A percentile compares a stretch with the other conserved stretches of the same genome.
Conservation (phyloP, 1,140 invertebrate species). For the Octopus bimaculoides region DNA sequence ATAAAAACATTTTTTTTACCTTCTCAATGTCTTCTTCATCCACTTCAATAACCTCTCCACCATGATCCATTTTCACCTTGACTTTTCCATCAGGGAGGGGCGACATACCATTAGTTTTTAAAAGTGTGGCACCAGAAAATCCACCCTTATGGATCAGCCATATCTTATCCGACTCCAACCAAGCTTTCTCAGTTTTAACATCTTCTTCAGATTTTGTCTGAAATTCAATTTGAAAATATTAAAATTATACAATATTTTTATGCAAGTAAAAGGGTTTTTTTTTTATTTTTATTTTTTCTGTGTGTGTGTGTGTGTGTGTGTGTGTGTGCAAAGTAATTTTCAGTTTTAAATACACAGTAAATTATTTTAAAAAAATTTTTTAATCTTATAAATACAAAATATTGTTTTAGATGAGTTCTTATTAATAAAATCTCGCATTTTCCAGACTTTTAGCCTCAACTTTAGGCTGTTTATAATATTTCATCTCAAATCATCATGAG, state of each 20-base stretch:
- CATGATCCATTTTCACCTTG: slow-evolving; percentile 73
- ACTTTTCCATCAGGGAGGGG: slow-evolving; percentile 65
- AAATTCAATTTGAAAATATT: slow-evolving; percentile 26
- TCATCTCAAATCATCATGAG: no score
- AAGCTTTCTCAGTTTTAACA: slow-evolving; percentile 74
- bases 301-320: neutral
- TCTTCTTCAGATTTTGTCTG: slow-evolving; percentile 81
- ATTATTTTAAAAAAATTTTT: no score
- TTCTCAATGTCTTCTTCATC: slow-evolving; percentile 93
- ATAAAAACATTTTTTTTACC: slow-evolving; percentile 28
- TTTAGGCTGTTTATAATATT: no score
- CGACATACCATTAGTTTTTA: slow-evolving; percentile 56
- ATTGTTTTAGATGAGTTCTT: no score
- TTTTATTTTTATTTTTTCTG: neutral
- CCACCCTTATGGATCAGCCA: slow-evolving; percentile 90
- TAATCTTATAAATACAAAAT: no score
- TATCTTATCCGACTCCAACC: slow-evolving; percentile 75
- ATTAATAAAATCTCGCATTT: no score
- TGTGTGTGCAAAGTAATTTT: neutral
- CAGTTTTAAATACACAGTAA: no score
- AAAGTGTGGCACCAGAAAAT: slow-evolving; percentile 73
- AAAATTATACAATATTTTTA: neutral
- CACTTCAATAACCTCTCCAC: slow-evolving; percentile 73
- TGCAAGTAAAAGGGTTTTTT: neutral
- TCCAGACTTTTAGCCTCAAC: no score